phyloP scores from a whole-genome alignment of 1,140 invertebrate genomes.

The Drosophila tsacasi region DNA sequence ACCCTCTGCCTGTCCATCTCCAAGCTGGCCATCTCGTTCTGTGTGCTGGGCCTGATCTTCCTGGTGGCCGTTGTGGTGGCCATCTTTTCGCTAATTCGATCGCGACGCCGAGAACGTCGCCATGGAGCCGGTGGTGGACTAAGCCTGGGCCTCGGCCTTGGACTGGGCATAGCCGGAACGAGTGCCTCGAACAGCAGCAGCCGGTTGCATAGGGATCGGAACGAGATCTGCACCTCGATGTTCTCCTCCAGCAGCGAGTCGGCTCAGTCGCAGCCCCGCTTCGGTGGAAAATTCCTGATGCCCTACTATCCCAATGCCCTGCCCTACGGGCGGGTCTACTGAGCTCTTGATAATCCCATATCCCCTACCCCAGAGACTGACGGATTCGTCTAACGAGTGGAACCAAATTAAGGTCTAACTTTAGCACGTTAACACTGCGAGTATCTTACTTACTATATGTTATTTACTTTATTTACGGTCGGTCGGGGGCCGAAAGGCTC shows the following conservation, averaged over 20 bases:
- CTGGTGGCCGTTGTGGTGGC: conserved; percentile 89
- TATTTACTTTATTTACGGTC: conserved; percentile 10
- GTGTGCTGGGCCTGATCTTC: conserved; percentile 89
- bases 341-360: conserved; percentile 10
- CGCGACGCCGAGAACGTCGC: conserved; percentile 82
- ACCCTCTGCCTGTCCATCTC: conserved; percentile 89
- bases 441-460: conserved; percentile 11
- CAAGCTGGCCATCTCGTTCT: conserved; percentile 90
- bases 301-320: conserved; percentile 81
- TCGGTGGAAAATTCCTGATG: conserved; percentile 81
- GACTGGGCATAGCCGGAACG: conserved; percentile 30
- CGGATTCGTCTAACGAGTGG: conserved; percentile 74
- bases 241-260: conserved; percentile 84
- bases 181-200: conserved; percentile 74
- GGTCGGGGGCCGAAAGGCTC: conserved; percentile 48
- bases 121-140: conserved; percentile 24
- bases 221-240: conserved; percentile 82
- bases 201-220: conserved; percentile 57
- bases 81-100: conserved; percentile 88
- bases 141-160: conserved; percentile 37
- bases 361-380: conserved; percentile 64
- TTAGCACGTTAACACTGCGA: conserved; percentile 25
- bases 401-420: conserved; percentile 68
- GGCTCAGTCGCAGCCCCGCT: conserved; percentile 75
- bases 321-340: conserved; percentile 84